Conservation (phyloP, 2,888 invertebrate species). For the Agonopterix subpropinquella region DNA sequence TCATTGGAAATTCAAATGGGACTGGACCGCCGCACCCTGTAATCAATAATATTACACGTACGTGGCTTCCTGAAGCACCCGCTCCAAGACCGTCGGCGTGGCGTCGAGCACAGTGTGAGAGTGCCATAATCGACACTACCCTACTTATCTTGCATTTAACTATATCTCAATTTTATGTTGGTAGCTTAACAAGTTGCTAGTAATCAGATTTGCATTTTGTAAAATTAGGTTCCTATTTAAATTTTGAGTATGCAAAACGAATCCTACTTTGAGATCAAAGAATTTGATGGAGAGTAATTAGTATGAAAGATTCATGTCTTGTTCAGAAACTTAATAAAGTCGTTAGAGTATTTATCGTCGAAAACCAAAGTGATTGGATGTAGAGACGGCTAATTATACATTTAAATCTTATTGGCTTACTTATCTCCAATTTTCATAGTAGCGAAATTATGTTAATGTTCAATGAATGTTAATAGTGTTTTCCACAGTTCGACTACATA, state of each 20-base stretch:
- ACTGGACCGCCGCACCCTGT: constrained; percentile 61
- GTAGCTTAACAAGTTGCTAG: no score
- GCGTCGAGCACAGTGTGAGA: not conserved
- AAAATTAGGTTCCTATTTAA: no score
- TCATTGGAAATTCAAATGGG: constrained; percentile 74
- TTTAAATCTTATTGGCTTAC: not conserved
- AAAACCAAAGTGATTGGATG: no score
- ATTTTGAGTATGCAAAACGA: no score
- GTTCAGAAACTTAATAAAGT: no score
- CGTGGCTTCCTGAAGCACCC: constrained; percentile 57
- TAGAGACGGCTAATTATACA: no score
- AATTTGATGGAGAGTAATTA: no score
- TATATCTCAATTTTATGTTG: constrained; percentile 2
- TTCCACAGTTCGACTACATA: constrained; percentile 27
- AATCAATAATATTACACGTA: constrained; percentile 75
- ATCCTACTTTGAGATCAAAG: no score
- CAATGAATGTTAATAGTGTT: constrained; percentile 29
- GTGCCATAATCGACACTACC: constrained; percentile 12
- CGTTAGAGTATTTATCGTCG: no score
- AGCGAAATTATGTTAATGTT: constrained; percentile 32
- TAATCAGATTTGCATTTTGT: no score
- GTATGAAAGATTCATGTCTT: no score
- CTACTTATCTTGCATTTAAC: not conserved
- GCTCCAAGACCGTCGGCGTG: constrained; percentile 1
- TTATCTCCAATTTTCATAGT: not conserved